These are phyloP conservation scores for Chalcosyrphus nemorum DNA, from an alignment of 2,888 invertebrate genomes.

Conservation along the genomic window DNA sequence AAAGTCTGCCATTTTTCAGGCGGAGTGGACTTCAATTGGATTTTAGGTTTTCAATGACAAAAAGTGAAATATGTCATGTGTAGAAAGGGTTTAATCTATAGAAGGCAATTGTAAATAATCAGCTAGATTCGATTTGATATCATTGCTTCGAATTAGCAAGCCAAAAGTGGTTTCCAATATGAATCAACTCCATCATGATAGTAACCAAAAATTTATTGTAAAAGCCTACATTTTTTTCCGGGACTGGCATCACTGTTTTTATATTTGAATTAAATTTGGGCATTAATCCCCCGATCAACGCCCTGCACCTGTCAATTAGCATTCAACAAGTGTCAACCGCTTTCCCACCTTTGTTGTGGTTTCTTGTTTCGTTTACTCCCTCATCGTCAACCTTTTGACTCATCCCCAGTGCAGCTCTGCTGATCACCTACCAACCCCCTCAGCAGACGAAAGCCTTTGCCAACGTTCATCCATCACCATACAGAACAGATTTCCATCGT, in stretches of 20 bases:
- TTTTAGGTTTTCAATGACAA: too few relatives aligned
- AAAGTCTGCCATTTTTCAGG: too few relatives aligned
- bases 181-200: too few relatives aligned
- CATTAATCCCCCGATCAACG: constrained; percentile 19
- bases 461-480: constrained; percentile 38
- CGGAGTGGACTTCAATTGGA: too few relatives aligned
- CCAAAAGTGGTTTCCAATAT: too few relatives aligned
- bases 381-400: constrained; percentile 38
- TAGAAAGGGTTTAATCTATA: too few relatives aligned
- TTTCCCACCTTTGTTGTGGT: constrained; percentile 57
- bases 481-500: too few relatives aligned
- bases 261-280: not conserved
- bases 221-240: not conserved
- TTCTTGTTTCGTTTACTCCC: constrained; percentile 29
- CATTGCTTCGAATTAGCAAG: too few relatives aligned
- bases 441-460: not conserved
- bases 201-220: not conserved
- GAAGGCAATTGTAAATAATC: too few relatives aligned
- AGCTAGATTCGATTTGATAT: too few relatives aligned
- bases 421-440: not conserved
- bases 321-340: constrained; percentile 51
- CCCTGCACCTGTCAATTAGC: constrained; percentile 31
- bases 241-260: not conserved
- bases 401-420: constrained; percentile 8
- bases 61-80: too few relatives aligned